Conservation (phyloP, 1,140 invertebrate species). For the Eurosta solidaginis region DNA sequence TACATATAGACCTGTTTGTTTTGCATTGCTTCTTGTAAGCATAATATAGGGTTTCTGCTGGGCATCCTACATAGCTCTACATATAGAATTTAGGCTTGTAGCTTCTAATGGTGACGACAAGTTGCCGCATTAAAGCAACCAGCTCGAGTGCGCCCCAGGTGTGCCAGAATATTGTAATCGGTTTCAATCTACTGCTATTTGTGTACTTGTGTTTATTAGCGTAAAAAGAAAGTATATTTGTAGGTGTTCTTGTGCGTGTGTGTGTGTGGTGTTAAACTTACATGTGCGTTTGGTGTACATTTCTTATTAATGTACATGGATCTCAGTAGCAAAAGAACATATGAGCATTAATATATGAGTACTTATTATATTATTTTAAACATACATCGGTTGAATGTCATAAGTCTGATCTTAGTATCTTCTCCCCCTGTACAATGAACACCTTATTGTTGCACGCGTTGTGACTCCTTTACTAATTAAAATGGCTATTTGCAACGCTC, state of each 20-base stretch:
- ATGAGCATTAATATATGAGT: too few relatives aligned
- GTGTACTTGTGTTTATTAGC: background rate
- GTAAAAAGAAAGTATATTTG: background rate
- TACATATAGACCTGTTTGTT: background rate
- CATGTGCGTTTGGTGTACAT: background rate
- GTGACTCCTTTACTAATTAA: constrained; percentile 11
- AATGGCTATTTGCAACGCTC: constrained; percentile 26
- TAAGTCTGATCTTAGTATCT: background rate
- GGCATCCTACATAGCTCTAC: background rate
- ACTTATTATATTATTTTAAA: too few relatives aligned
- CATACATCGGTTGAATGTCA: too few relatives aligned
- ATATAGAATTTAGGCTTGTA: background rate
- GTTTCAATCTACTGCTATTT: background rate
- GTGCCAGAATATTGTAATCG: background rate
- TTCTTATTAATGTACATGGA: background rate
- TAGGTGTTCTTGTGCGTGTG: background rate
- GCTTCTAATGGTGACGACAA: background rate
- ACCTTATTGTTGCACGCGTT: background rate
- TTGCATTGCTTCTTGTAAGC: background rate
- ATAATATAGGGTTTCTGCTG: background rate
- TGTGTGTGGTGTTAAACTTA: background rate
- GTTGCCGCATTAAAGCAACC: constrained; percentile 15
- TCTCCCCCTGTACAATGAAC: background rate
- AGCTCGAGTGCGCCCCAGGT: constrained; percentile 4
- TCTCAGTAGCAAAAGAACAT: too few relatives aligned